phyloP scores from a whole-genome alignment of 37 sponge, comb jelly and placozoan species.

The Dysidea cf. avara region DNA sequence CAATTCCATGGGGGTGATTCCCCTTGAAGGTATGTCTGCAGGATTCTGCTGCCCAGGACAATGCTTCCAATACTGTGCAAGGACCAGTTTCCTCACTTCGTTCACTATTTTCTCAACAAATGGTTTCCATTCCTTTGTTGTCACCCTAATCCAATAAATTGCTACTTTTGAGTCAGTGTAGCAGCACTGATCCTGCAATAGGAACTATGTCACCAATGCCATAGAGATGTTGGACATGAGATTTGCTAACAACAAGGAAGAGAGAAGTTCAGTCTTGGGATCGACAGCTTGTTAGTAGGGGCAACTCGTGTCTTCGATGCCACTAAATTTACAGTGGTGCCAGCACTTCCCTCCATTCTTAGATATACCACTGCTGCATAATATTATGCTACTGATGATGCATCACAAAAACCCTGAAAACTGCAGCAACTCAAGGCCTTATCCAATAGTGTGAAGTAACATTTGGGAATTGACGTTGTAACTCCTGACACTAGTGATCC shows the following conservation, averaged over 20 bases:
- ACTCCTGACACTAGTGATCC: too few relatives aligned
- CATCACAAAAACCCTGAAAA: conserved; percentile 12
- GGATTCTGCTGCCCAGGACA: conserved; percentile 10
- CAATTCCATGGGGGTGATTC: too few relatives aligned
- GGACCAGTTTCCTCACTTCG: neutral
- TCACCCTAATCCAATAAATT: too few relatives aligned
- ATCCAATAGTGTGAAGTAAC: neutral
- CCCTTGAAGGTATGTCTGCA: conserved; percentile 1
- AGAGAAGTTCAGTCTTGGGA: neutral
- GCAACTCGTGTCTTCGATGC: conserved; percentile 13
- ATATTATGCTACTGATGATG: neutral
- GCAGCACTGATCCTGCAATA: too few relatives aligned
- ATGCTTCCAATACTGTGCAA: conserved; percentile 1
- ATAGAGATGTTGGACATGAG: neutral
- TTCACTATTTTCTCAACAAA: neutral
- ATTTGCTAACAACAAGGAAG: neutral
- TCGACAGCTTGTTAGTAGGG: conserved; percentile 6
- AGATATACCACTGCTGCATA: conserved; percentile 12
- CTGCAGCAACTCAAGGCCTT: too few relatives aligned
- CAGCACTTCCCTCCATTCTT: too few relatives aligned
- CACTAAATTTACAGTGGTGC: neutral
- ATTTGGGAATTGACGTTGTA: too few relatives aligned
- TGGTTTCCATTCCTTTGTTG: conserved; percentile 3
- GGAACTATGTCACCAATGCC: conserved; percentile 1
- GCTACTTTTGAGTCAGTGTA: too few relatives aligned